Evolutionary conservation across 2,797 vertebrate genomes (phyloP).

Genomic region (Diceros bicornis): DNA sequence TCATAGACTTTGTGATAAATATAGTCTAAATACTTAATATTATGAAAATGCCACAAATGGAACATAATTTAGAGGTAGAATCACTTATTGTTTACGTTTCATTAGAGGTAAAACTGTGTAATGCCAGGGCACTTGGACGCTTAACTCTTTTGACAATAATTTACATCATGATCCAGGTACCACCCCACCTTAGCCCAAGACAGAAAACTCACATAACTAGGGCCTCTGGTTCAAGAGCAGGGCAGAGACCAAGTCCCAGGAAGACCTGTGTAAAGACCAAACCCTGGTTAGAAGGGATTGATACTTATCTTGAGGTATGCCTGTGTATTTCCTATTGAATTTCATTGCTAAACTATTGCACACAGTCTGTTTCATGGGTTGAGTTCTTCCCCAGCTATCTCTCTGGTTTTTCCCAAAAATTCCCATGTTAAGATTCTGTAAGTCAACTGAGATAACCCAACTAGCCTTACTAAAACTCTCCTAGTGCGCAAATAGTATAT

Average conservation of each 20-base stretch:
- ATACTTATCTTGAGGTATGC: too few relatives aligned
- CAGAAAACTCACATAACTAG: neutral
- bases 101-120: neutral
- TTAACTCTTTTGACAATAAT: neutral
- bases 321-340: neutral
- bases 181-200: too few relatives aligned
- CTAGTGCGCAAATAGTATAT: too few relatives aligned
- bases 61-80: neutral
- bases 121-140: neutral
- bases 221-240: accelerated
- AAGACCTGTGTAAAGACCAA: neutral
- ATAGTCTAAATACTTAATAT: neutral
- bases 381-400: neutral
- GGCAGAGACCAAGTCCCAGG: neutral
- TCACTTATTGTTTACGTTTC: neutral
- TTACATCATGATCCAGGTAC: accelerated
- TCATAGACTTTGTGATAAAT: neutral
- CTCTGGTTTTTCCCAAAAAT: neutral
- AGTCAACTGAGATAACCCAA: neutral
- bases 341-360: accelerated
- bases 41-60: neutral
- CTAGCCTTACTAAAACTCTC: neutral
- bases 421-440: neutral
- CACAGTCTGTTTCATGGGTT: too few relatives aligned
- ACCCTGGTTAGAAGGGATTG: neutral